These are phyloP conservation scores for Drosophila mimetica DNA, from an alignment of 2,888 invertebrate species.

Conservation along the genomic window DNA sequence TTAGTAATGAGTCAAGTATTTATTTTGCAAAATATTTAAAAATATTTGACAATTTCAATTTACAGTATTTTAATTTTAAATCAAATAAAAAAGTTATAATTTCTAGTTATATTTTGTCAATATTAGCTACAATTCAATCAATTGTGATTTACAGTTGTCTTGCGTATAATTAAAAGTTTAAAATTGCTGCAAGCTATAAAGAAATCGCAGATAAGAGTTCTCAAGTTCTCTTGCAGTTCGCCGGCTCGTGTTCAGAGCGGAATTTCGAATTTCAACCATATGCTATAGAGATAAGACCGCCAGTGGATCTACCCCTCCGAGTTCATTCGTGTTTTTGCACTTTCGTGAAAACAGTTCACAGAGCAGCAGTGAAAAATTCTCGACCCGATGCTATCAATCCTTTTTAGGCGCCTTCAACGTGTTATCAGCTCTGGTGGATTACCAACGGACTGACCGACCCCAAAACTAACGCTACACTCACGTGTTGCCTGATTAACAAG, in stretches of 20 bases:
- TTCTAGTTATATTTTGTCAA: background rate
- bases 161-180: background rate
- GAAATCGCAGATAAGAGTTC: conserved; percentile 10
- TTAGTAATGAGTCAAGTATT: background rate
- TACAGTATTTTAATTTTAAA: too few relatives aligned
- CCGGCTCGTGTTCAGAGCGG: conserved; percentile 18
- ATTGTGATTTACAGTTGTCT: background rate
- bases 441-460: conserved; percentile 14
- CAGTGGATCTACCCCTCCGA: conserved; percentile 11
- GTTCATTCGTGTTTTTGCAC: conserved; percentile 15
- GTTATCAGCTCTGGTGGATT: conserved; percentile 15
- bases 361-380: background rate
- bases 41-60: background rate
- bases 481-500: conserved; percentile 26
- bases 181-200: conserved; percentile 5
- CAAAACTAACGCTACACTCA: conserved; percentile 20
- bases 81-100: background rate
- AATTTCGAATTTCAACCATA: conserved; percentile 22
- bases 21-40: too few relatives aligned
- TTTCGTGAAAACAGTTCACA: background rate
- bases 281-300: conserved; percentile 16
- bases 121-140: background rate
- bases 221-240: conserved; percentile 17
- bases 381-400: background rate
- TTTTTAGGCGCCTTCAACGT: conserved; percentile 4